Evolutionary conservation across 2,113 vertebrate genomes (phyloP).

Genomic region (Plecotus auritus): DNA sequence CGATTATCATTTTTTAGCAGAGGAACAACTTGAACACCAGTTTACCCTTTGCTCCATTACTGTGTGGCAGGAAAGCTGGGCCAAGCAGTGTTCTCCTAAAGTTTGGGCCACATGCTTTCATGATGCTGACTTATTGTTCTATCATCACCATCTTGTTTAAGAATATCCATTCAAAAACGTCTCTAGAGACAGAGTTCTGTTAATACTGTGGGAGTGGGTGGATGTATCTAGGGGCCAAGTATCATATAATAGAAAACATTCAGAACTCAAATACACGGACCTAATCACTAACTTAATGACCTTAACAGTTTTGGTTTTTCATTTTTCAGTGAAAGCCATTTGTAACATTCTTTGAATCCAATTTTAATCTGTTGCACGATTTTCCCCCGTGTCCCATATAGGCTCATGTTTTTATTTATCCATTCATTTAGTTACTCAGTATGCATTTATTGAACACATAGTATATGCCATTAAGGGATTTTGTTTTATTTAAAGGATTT

Average conservation of each 20-base stretch:
- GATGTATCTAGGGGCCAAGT: not conserved
- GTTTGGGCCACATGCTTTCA: not conserved
- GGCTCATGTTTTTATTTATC: not conserved
- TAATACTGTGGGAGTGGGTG: not conserved
- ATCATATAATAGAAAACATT: not conserved
- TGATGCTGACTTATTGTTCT: not conserved
- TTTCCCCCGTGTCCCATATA: not conserved
- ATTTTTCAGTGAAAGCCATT: not conserved
- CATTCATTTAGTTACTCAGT: not conserved
- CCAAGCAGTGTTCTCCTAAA: not conserved
- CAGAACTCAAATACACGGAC: not conserved
- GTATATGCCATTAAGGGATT: not conserved
- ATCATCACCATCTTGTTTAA: not conserved
- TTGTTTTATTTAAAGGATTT: not conserved
- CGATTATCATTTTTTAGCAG: not conserved
- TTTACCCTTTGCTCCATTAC: not conserved
- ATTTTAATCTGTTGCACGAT: not conserved
- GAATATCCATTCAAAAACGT: not conserved
- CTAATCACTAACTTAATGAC: not conserved
- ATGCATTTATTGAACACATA: not conserved
- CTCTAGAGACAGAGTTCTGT: not conserved
- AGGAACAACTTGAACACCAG: not conserved
- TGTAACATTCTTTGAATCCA: not conserved
- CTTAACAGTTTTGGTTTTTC: not conserved
- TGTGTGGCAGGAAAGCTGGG: not conserved